Conservation (phyloP, 2,797 vertebrate species). For the Microtus agrestis region DNA sequence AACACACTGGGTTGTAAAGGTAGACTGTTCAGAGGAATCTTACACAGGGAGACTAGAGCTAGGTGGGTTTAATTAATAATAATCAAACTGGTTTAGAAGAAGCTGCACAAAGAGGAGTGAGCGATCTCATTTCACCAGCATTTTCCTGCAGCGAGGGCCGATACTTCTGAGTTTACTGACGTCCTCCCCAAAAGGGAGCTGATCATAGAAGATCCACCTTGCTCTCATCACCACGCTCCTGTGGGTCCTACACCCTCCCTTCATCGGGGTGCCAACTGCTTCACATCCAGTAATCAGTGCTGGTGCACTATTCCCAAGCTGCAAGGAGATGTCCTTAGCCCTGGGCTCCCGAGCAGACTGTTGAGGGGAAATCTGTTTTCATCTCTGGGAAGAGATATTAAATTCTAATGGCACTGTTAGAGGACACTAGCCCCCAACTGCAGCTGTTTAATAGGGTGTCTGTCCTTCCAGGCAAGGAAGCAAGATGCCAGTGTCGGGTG, state of each 20-base stretch:
- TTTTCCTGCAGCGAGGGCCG: not conserved
- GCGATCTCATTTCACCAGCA: not conserved
- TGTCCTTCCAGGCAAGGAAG: conserved; percentile 33
- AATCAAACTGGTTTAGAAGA: not conserved
- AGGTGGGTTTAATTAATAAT: not conserved
- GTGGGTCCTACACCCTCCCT: conserved; percentile 12
- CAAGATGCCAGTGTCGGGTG: not conserved
- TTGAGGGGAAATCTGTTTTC: conserved; percentile 63
- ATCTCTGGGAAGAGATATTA: conserved; percentile 63
- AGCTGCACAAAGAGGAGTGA: not conserved
- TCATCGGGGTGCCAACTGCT: conserved; percentile 45
- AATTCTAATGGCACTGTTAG: not conserved
- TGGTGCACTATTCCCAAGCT: conserved; percentile 45
- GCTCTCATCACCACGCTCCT: not conserved
- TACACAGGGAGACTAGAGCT: not conserved
- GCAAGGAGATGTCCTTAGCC: conserved; percentile 77
- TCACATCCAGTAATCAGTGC: conserved; percentile 62
- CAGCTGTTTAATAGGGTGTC: conserved; percentile 68
- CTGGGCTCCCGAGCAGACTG: conserved; percentile 56
- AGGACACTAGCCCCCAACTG: not conserved
- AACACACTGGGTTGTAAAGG: not conserved
- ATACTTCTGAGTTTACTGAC: fast-evolving
- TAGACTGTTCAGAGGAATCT: not conserved
- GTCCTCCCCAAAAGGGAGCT: fast-evolving
- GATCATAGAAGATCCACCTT: not conserved